These are phyloP conservation scores for Marronus borbonicus DNA, from an alignment of 2,888 invertebrate genomes.

Conservation along the genomic window DNA sequence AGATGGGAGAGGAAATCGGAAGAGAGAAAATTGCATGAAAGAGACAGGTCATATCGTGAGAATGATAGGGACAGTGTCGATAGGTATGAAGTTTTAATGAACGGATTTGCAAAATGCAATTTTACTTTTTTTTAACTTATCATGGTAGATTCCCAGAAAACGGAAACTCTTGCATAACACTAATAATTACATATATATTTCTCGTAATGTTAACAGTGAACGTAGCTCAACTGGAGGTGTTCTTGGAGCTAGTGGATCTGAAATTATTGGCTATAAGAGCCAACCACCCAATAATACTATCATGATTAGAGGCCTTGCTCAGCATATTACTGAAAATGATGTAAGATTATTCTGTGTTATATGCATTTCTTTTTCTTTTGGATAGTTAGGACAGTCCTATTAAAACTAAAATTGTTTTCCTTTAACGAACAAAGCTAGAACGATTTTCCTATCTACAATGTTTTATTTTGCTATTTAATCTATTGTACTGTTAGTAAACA, in stretches of 20 bases:
- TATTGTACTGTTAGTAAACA: too few species aligned
- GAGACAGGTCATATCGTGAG: constrained; percentile 67
- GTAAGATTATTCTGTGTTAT: constrained; percentile 71
- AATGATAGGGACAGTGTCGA: constrained; percentile 69
- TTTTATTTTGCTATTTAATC: too few species aligned
- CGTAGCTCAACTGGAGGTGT: constrained; percentile 67
- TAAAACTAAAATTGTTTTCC: not conserved
- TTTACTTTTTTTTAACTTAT: constrained; percentile 36
- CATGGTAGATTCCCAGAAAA: constrained; percentile 51
- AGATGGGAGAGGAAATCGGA: constrained; percentile 68
- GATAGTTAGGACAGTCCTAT: not conserved
- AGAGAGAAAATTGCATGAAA: constrained; percentile 65
- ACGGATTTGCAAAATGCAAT: constrained; percentile 50
- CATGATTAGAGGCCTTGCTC: constrained; percentile 82
- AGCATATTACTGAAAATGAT: constrained; percentile 84
- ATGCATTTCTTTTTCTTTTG: constrained; percentile 37
- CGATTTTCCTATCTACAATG: too few species aligned
- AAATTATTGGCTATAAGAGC: constrained; percentile 70
- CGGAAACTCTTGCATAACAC: constrained; percentile 43
- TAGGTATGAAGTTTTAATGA: constrained; percentile 63
- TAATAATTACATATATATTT: constrained; percentile 50
- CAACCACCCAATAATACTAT: constrained; percentile 77
- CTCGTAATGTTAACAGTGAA: constrained; percentile 64
- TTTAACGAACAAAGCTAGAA: too few species aligned
- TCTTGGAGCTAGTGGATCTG: constrained; percentile 69